Conservation (phyloP, 2,888 invertebrate genomes). For the Dugesia japonica region DNA sequence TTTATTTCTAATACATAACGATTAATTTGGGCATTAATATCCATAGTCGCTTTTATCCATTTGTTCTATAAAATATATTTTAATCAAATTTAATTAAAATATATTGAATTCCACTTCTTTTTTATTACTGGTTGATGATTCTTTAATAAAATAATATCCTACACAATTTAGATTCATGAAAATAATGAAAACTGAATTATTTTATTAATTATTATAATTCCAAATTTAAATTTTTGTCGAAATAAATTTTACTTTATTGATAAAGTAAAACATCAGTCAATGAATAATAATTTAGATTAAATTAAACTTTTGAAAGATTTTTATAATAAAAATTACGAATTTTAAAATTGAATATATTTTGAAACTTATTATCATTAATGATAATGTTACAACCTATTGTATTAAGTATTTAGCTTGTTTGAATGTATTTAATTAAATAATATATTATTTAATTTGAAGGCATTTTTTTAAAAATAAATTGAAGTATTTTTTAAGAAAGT, state of each 20-base stretch:
- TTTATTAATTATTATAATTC: background rate
- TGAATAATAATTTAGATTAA: too few species aligned
- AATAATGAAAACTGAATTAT: background rate
- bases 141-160: background rate
- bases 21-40: background rate
- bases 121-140: background rate
- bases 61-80: background rate
- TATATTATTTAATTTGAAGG: background rate
- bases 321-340: too few species aligned
- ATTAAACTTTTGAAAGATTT: too few species aligned
- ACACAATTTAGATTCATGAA: background rate
- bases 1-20: background rate
- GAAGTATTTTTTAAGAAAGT: too few species aligned
- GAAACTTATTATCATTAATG: too few species aligned
- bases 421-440: background rate
- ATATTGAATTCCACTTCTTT: background rate
- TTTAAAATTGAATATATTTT: too few species aligned
- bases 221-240: background rate
- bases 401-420: background rate
- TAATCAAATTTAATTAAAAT: background rate
- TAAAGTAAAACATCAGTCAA: background rate
- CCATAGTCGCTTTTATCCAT: background rate
- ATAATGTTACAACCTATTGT: too few species aligned
- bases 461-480: background rate
- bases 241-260: background rate